Base-by-base conservation (phyloP, 2,113 vertebrate species). In the Saguinus imperator region DNA sequence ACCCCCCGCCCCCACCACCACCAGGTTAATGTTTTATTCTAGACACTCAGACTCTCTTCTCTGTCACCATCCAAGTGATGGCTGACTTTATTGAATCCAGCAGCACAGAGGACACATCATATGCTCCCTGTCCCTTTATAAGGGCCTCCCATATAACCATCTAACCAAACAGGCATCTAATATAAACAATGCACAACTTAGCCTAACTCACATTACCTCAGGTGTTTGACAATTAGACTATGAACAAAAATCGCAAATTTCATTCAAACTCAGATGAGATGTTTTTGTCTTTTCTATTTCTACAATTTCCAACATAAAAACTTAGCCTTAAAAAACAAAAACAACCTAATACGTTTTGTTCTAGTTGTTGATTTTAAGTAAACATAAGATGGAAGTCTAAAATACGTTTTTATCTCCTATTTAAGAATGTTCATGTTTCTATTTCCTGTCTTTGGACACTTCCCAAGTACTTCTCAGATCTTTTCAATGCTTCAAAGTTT, bases 391-490 rank as follows among this genome's bases (percentile, higher is more conserved):
- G 11, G 12, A 90, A 89, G 50, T 77, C 37, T 16, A 91, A 20
- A 86, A 86, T 86, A 66, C 18, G 20, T 76, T 76, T 87, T 91
- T 64, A 64, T 76, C 9, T 94, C 52, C 50, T 58, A 73, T 80
- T 87, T 48, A 57, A 73, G 27, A 79, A 82, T 64, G 27, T 32
- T 66, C 17, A 35, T 64, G 43, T 85, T 91, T 80, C n/a, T 4
- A 84, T 58, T 81, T 85, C 23, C 87, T 84, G 2, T 93, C 61
- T 87, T 85, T 70, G 75, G 82, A 87, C 6, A 32, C 18, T 66
- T 92, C 68, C 94, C 88, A 94, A 96, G 40, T 81, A 85, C 55
- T 64, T 58, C 37, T 58, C 32, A 50, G 55, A 66, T 91, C 43
- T 84, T 80, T 64, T 25, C 25, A 61, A 29, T 68, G 77, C 61